Conservation (phyloP, 2,888 invertebrate species). For the Dicyrtoma fusca region DNA sequence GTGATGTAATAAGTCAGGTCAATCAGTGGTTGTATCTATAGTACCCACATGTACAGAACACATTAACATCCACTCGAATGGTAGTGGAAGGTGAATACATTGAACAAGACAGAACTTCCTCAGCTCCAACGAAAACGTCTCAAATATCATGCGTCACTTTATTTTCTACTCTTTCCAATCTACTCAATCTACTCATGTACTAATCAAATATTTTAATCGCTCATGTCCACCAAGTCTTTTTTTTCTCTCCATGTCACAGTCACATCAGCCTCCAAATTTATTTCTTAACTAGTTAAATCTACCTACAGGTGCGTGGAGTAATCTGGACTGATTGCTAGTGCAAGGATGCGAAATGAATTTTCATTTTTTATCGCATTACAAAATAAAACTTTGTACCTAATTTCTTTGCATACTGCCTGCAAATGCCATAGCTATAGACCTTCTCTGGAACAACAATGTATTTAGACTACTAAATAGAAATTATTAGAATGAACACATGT, state of each 20-base stretch:
- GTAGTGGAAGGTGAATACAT: background rate
- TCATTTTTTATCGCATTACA: too few relatives aligned
- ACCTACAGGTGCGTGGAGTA: too few relatives aligned
- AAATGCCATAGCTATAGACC: too few relatives aligned
- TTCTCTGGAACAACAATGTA: too few relatives aligned
- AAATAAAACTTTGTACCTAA: too few relatives aligned
- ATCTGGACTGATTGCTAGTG: too few relatives aligned
- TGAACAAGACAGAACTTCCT: background rate
- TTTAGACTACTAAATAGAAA: too few relatives aligned
- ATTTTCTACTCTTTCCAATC: conserved; percentile 10
- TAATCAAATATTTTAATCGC: conserved; percentile 10
- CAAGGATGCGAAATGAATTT: too few relatives aligned
- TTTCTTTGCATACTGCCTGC: too few relatives aligned
- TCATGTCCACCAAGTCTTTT: background rate
- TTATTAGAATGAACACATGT: too few relatives aligned
- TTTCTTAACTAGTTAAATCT: too few relatives aligned
- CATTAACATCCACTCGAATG: background rate
- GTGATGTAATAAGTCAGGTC: conserved; percentile 25
- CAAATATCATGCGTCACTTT: conserved; percentile 16
- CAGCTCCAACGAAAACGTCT: conserved; percentile 11
- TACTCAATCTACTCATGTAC: conserved; percentile 5
- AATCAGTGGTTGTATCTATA: conserved; percentile 22
- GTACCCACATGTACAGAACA: background rate
- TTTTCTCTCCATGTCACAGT: background rate
- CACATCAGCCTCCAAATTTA: background rate